These are phyloP conservation scores for Melospiza georgiana DNA, from an alignment of 2,113 vertebrate genomes.

Conservation along the genomic window DNA sequence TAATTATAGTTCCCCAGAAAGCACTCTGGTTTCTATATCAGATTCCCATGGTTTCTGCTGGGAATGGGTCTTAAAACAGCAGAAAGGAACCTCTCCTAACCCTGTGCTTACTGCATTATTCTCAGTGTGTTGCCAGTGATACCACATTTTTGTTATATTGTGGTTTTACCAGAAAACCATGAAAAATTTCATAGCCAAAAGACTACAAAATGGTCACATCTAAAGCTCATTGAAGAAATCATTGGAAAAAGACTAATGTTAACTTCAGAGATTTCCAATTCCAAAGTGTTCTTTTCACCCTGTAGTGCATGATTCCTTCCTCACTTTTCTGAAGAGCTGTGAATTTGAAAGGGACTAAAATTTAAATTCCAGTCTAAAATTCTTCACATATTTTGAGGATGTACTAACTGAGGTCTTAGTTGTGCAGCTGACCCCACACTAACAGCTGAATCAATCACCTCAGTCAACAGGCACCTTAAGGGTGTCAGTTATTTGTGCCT, in stretches of 20 bases:
- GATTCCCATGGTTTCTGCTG: slow-evolving; percentile 20
- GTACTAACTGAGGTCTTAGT: not conserved
- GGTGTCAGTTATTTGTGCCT: not conserved
- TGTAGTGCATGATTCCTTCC: not conserved
- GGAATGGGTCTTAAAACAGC: not conserved
- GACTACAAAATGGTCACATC: not conserved
- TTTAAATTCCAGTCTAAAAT: not conserved
- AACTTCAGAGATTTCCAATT: not conserved
- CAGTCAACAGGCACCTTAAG: not conserved
- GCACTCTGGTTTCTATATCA: not conserved
- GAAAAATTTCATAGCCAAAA: not conserved
- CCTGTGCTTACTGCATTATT: not conserved
- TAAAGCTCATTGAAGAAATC: not conserved
- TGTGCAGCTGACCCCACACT: not conserved
- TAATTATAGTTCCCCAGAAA: not conserved
- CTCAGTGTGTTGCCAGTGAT: not conserved
- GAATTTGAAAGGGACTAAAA: not conserved
- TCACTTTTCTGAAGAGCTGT: not conserved
- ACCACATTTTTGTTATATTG: not conserved
- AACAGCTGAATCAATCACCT: not conserved
- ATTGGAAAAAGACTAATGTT: not conserved
- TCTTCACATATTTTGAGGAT: not conserved
- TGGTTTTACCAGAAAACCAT: not conserved
- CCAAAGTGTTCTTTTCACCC: not conserved
- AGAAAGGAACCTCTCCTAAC: not conserved